Evolutionary conservation across 2,797 vertebrate genomes (phyloP).

Genomic region (Pelochelys cantorii): DNA sequence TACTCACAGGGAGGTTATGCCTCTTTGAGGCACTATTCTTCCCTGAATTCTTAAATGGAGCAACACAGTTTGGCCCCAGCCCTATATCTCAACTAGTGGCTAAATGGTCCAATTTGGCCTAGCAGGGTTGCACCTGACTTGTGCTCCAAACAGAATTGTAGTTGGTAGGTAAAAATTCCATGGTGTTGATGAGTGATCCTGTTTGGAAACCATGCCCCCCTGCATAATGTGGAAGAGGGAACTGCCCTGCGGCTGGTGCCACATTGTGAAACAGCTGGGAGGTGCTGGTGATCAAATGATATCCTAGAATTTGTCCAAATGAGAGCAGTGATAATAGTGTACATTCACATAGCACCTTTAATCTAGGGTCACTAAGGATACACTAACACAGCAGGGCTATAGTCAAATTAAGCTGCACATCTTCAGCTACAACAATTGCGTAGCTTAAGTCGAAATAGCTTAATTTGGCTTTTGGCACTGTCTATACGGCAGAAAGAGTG

Average conservation of each 20-base stretch:
- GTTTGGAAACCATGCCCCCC: background rate
- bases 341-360: background rate
- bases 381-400: too few species aligned
- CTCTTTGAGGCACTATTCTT: background rate
- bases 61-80: background rate
- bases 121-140: background rate
- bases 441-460: too few species aligned
- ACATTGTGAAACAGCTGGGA: background rate
- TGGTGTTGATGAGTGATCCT: background rate
- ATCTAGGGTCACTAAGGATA: background rate
- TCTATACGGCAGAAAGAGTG: too few species aligned
- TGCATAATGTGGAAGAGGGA: background rate
- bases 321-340: background rate
- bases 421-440: too few species aligned
- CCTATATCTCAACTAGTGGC: background rate
- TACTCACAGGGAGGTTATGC: background rate
- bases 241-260: background rate
- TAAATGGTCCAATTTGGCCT: background rate
- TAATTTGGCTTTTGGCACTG: too few species aligned
- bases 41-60: background rate
- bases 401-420: too few species aligned
- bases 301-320: background rate
- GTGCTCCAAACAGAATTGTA: background rate
- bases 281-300: background rate
- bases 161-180: background rate